phyloP scores from a whole-genome alignment of 2,113 vertebrate species.

The Cynopterus brachyotis region DNA sequence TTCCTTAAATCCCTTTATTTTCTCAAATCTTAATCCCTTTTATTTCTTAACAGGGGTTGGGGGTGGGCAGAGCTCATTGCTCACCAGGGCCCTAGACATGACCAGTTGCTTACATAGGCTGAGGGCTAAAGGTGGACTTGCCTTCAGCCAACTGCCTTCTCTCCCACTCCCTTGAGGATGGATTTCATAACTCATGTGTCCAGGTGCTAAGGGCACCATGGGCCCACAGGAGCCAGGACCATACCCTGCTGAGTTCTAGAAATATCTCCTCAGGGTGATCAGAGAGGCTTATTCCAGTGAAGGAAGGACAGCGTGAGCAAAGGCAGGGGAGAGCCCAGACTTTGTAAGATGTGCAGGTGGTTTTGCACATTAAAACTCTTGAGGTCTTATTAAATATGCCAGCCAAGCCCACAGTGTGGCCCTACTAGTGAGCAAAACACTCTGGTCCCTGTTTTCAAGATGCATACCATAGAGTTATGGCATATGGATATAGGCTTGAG shows the following conservation, averaged over 20 bases:
- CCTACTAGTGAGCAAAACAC: neutral
- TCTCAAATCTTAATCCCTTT: neutral
- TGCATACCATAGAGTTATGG: neutral
- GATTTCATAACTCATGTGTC: neutral
- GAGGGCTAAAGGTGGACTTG: neutral
- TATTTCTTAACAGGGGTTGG: neutral
- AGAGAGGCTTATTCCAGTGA: neutral
- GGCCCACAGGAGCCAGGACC: neutral
- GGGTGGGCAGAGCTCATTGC: neutral
- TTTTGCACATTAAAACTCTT: neutral
- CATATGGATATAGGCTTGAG: neutral
- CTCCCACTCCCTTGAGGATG: neutral
- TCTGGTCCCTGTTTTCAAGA: neutral
- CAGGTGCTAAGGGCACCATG: neutral
- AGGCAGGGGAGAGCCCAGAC: neutral
- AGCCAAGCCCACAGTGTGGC: neutral
- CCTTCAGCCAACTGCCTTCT: neutral
- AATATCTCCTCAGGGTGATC: neutral
- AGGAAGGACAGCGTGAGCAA: neutral
- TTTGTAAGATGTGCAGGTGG: neutral
- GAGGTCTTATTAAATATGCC: neutral
- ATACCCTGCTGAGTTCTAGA: neutral
- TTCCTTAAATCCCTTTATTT: slow-evolving; percentile 26
- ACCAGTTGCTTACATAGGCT: neutral
- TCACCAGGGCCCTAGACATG: neutral